These are phyloP conservation scores for Drosophila heteroneura DNA, from an alignment of 2,888 invertebrate genomes.

Conservation along the genomic window DNA sequence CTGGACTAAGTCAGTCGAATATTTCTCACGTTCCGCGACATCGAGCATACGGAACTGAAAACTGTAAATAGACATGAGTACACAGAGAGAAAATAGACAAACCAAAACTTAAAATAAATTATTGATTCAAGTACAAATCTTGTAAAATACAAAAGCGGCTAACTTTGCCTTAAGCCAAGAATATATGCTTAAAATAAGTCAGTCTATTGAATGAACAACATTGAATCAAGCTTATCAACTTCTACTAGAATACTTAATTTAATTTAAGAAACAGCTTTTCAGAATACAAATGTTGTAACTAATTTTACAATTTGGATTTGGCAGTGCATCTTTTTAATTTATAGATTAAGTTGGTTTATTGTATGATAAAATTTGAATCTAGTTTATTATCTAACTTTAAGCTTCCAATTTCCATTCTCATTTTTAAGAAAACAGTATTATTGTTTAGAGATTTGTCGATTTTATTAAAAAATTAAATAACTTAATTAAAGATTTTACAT, in stretches of 20 bases:
- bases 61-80: not conserved
- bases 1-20: slow-evolving; percentile 73
- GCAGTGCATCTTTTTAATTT: not conserved
- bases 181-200: not conserved
- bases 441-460: not conserved
- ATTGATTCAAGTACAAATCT: not conserved
- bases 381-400: not conserved
- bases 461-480: not conserved
- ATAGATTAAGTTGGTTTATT: not conserved
- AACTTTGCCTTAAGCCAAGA: not conserved
- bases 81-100: not conserved
- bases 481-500: not conserved
- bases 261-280: not conserved
- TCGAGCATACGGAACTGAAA: slow-evolving; percentile 50
- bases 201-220: not conserved
- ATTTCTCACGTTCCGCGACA: slow-evolving; percentile 75
- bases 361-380: rapidly evolving
- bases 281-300: not conserved
- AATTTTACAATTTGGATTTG: not conserved
- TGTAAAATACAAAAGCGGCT: not conserved
- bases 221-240: not conserved
- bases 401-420: not conserved
- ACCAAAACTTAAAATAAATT: not conserved
- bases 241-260: not conserved
- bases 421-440: not conserved